Percentiles rank a stretch among this genome's conserved stretches.
These are phyloP conservation scores for Polietes domitor DNA, from an alignment of 2,888 invertebrate species.

Conservation along the genomic window DNA sequence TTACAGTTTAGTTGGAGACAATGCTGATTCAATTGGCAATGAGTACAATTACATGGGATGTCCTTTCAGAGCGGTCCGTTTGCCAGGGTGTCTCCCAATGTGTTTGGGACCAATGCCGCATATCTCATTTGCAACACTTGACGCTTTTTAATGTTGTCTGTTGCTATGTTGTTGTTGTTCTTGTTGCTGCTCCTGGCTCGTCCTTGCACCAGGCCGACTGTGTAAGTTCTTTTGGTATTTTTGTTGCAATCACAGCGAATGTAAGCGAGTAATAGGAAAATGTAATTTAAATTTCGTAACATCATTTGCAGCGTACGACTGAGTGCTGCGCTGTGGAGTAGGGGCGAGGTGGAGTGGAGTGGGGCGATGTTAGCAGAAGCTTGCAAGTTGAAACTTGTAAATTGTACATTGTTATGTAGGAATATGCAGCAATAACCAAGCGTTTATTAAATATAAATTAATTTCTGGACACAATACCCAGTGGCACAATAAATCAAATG, in stretches of 20 bases:
- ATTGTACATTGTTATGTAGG: no score
- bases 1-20: no score
- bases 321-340: not conserved
- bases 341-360: not conserved
- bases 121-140: constrained; percentile 44
- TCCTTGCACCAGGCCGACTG: not conserved
- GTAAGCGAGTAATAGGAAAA: constrained; percentile 14
- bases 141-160: constrained; percentile 17
- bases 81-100: no score
- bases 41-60: no score
- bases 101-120: constrained; percentile 1
- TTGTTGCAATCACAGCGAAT: constrained; percentile 24
- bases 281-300: constrained; percentile 52
- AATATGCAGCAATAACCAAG: constrained; percentile 15
- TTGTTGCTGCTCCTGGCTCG: not conserved
- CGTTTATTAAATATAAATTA: constrained; percentile 55
- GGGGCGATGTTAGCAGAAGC: not conserved
- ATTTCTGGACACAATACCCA: constrained; percentile 48
- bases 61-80: not conserved
- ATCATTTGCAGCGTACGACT: constrained; percentile 6
- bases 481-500: constrained; percentile 51
- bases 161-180: not conserved
- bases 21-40: no score
- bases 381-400: not conserved
- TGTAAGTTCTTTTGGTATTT: not conserved